A percentile compares a stretch with the other conserved stretches of the same genome.
These are phyloP conservation scores for Pentamera pediparva DNA, from an alignment of 53 echinoderm and acorn worm species.

Conservation along the genomic window DNA sequence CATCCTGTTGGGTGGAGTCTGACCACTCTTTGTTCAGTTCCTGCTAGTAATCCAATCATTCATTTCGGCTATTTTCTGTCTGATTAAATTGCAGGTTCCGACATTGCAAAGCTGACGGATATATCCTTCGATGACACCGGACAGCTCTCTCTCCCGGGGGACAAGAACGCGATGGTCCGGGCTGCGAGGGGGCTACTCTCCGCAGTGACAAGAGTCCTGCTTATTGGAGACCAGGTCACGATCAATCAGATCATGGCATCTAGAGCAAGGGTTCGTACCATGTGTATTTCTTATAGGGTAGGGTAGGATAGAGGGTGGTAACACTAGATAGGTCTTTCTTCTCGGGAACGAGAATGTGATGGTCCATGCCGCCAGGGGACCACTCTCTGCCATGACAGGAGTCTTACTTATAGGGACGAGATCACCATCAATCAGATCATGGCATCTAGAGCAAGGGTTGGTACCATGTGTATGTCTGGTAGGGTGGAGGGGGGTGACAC, in stretches of 20 bases:
- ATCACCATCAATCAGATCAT: constrained; percentile 80
- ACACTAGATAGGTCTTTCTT: constrained; percentile 61
- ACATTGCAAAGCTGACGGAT: constrained; percentile 92
- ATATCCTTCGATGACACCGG: constrained; percentile 68
- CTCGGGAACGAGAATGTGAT: no score
- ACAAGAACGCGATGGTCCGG: constrained; percentile 85
- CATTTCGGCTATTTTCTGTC: no score
- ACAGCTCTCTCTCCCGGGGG: constrained; percentile 63
- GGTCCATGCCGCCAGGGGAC: no score
- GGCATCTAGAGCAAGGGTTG: constrained; percentile 53
- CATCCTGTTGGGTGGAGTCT: no score
- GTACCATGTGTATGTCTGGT: no score
- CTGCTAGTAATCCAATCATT: no score
- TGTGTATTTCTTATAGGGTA: no score
- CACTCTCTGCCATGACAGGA: constrained; percentile 70
- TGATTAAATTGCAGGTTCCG: constrained; percentile 45
- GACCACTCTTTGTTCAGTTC: no score
- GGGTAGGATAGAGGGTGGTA: no score
- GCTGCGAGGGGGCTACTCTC: constrained; percentile 92
- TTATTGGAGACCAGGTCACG: constrained; percentile 85
- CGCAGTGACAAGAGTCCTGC: constrained; percentile 85
- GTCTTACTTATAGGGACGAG: constrained; percentile 75
- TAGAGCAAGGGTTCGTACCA: constrained; percentile 53
- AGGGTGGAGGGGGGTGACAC: no score
- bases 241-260: constrained; percentile 78